Conservation (phyloP, 2,797 vertebrate species). For the Parauchenoglanis punctatus region DNA sequence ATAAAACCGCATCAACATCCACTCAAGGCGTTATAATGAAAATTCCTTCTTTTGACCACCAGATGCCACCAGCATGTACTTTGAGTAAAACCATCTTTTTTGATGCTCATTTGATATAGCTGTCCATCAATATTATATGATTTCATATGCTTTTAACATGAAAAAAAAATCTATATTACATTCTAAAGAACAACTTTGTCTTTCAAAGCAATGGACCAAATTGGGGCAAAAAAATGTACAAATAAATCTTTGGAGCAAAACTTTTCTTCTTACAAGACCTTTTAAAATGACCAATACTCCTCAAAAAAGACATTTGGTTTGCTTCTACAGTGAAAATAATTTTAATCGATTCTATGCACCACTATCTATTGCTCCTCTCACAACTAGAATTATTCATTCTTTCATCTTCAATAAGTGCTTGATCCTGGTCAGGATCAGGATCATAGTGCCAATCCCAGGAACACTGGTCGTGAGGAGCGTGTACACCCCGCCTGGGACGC, state of each 20-base stretch:
- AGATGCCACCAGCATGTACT: neutral
- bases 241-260: neutral
- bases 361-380: neutral
- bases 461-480: neutral
- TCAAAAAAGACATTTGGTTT: neutral
- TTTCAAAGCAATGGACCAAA: neutral
- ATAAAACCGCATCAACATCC: neutral
- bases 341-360: neutral
- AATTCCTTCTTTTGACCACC: neutral
- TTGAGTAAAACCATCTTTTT: neutral
- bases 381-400: neutral
- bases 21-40: neutral
- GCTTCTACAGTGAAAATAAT: neutral
- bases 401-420: neutral
- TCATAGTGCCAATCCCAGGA: neutral
- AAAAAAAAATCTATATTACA: neutral
- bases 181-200: neutral
- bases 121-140: neutral
- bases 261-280: neutral
- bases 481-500: neutral
- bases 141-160: neutral
- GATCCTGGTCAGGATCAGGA: neutral
- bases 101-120: neutral
- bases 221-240: neutral
- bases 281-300: neutral